Base-by-base conservation (phyloP, 2,113 vertebrate species). In the Struthio camelus region DNA sequence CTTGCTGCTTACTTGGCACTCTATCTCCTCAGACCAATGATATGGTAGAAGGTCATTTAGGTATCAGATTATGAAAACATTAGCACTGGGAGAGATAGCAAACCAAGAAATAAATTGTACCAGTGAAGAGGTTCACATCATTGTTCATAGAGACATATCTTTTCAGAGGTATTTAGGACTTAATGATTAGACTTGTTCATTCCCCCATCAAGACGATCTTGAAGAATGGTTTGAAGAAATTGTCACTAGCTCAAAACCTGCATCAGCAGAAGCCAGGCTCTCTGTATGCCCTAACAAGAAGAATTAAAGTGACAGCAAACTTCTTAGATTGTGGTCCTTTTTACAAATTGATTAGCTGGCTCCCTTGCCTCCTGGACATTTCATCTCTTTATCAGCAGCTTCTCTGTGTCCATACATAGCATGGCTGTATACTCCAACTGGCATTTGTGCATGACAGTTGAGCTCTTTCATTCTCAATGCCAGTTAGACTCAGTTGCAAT, bases 401-500 rank as follows among this genome's bases (percentile, higher is more conserved):
- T 51, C 92, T 34, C 19, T 80, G 30, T 59, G n/a, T 90, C 80
- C 4, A 0, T 24, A 22, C 4, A 2, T 14, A 73, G 66, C 3
- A 59, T 75, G 62, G 17, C 75, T 91, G n/a, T 72, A 46, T 80
- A 67, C 80, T 95, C 48, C 83, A 78, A 42, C 67, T 96, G 85
- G 61, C 10, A 16, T 93, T 96, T 93, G 96, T 92, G 91, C 94
- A 85, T 90, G 94, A 91, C 73, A 87, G 84, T 91, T 9, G 36
- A 94, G 76, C 53, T 75, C 92, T 88, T 97, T 88, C 86, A 87
- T 90, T 93, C 69, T 84, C 90, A 42, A 24, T 96, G 93, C 95
- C 97, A 97, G 84, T 80, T 73, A 95, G 94, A 81, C 84, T 94
- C 71, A n/a, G 14, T 75, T 54, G 84, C 87, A 97, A 94, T 97